phyloP scores from a whole-genome alignment of 35 echinoderm and acorn worm species.

The Chiridota heheva region DNA sequence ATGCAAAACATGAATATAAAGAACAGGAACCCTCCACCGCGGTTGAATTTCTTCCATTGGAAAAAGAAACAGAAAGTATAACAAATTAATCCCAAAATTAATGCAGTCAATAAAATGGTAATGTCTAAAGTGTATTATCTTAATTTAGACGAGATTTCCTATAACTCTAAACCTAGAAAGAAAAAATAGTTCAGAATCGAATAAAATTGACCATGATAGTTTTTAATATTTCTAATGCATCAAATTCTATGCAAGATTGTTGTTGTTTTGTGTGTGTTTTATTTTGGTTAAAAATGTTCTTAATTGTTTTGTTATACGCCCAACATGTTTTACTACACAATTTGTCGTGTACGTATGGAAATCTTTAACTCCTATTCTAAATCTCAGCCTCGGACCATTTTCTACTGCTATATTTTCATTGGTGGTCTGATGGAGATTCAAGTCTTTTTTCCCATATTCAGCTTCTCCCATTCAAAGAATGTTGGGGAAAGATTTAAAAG shows the following conservation, averaged over 20 bases:
- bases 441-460: no score
- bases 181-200: background rate
- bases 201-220: background rate
- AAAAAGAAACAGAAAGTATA: background rate
- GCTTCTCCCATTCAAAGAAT: no score
- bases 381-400: no score
- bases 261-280: no score
- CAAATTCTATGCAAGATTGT: background rate
- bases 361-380: no score
- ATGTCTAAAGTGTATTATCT: background rate
- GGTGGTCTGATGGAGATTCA: no score
- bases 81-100: background rate
- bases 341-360: no score
- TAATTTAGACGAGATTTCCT: background rate
- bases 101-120: background rate
- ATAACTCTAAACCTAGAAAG: background rate
- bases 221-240: background rate
- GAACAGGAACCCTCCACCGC: conserved; percentile 48
- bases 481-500: no score
- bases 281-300: no score
- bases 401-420: no score
- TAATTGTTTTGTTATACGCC: no score
- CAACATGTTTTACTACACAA: no score
- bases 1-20: conserved; percentile 46
- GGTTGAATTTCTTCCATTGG: conserved; percentile 45